A percentile compares a stretch with the other conserved stretches of the same genome.
Evolutionary conservation across 2,113 vertebrate species (phyloP).

Genomic region (Myodes glareolus): DNA sequence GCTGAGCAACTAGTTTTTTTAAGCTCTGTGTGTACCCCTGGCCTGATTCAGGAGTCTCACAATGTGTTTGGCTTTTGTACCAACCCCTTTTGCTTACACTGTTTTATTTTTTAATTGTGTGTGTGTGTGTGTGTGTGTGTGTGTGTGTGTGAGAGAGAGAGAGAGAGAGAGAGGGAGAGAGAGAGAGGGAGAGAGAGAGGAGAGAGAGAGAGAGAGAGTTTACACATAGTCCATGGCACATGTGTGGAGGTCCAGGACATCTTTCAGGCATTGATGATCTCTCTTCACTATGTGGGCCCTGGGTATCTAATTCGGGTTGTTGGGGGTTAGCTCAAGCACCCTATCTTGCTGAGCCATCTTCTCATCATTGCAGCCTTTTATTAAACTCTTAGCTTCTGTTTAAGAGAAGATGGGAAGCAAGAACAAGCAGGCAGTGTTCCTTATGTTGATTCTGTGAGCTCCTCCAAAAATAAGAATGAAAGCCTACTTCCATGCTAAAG

Average conservation of each 20-base stretch:
- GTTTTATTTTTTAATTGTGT: not conserved
- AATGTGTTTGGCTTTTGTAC: not conserved
- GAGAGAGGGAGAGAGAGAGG: too few relatives aligned
- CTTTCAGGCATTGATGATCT: not conserved
- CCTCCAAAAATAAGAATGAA: not conserved
- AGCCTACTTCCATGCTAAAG: not conserved
- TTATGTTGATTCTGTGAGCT: not conserved
- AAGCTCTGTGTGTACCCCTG: not conserved
- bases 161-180: too few relatives aligned
- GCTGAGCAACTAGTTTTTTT: not conserved
- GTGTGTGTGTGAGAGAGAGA: too few relatives aligned
- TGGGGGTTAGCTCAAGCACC: not conserved
- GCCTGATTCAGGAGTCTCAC: not conserved
- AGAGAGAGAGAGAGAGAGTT: too few relatives aligned
- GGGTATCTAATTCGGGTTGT: not conserved
- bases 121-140: too few relatives aligned
- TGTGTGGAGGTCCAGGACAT: not conserved
- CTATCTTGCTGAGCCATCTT: too few relatives aligned
- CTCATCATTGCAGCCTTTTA: not conserved
- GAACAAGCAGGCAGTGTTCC: not conserved
- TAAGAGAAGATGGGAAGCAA: not conserved
- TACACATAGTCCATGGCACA: not conserved
- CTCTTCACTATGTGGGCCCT: not conserved
- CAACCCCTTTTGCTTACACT: not conserved
- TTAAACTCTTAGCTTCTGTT: not conserved